Evolutionary conservation across 2,888 invertebrate species (phyloP).

Genomic region (Operophtera brumata): DNA sequence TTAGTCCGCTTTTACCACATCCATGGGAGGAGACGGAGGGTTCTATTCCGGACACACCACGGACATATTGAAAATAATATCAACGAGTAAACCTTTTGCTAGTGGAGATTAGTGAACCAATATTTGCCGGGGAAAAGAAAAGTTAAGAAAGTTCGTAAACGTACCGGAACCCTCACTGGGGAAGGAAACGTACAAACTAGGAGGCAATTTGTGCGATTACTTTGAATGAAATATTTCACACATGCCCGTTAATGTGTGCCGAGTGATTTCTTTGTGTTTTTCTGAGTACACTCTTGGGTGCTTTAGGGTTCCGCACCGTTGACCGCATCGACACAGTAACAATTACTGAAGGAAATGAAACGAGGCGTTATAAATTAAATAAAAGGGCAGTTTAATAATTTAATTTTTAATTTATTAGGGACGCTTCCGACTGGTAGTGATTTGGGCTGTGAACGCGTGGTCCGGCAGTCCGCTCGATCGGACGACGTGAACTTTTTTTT

Average conservation of each 20-base stretch:
- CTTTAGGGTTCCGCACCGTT: conserved; percentile 11
- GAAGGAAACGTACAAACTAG: conserved; percentile 29
- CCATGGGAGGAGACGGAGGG: too few species aligned
- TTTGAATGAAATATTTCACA: conserved; percentile 46
- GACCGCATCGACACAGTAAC: conserved; percentile 2
- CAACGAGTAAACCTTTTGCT: conserved; percentile 3
- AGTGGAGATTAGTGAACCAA: conserved; percentile 47
- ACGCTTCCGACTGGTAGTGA: too few species aligned
- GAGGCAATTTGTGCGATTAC: conserved; percentile 46
- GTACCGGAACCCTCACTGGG: conserved; percentile 48
- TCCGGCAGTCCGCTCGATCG: too few species aligned
- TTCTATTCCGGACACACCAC: too few species aligned
- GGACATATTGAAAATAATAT: too few species aligned
- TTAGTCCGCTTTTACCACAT: too few species aligned
- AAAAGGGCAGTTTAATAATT: too few species aligned
- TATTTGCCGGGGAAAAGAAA: conserved; percentile 49
- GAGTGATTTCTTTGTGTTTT: conserved; percentile 17
- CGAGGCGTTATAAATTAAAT: conserved; percentile 13
- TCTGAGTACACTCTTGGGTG: conserved; percentile 9
- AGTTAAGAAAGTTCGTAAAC: conserved; percentile 39
- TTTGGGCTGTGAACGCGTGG: too few species aligned
- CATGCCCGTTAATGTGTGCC: conserved; percentile 15
- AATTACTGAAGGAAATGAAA: conserved; percentile 9
- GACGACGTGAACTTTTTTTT: too few species aligned
- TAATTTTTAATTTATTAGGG: too few species aligned